These are phyloP conservation scores for Stomatorhinus ivindoensis DNA, from an alignment of 2,113 vertebrate genomes.

Conservation along the genomic window DNA sequence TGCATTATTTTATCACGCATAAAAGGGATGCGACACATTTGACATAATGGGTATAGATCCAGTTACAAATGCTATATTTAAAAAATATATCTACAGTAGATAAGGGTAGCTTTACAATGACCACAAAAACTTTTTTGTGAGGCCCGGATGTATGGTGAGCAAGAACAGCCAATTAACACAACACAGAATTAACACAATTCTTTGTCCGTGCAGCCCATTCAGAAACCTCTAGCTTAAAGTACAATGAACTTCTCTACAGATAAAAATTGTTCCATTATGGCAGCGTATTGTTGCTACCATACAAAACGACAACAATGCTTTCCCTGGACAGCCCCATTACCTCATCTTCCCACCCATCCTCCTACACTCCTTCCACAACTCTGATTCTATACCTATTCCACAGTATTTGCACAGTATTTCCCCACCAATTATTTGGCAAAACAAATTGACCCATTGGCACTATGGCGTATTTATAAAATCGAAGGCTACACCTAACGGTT, in stretches of 20 bases:
- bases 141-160: background rate
- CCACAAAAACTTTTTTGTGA: background rate
- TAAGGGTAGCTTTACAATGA: background rate
- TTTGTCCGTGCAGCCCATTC: background rate
- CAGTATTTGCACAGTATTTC: background rate
- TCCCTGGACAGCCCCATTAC: background rate
- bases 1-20: background rate
- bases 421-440: background rate
- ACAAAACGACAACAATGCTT: background rate
- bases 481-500: background rate
- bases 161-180: background rate
- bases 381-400: background rate
- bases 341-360: background rate
- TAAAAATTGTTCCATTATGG: background rate
- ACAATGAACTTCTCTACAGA: background rate
- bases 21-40: background rate
- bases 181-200: background rate
- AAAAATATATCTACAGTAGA: background rate
- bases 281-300: background rate
- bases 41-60: background rate
- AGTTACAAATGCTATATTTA: background rate
- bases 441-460: background rate
- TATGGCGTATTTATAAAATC: background rate
- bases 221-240: background rate
- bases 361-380: background rate